A percentile compares a stretch with the other conserved stretches of the same genome.
Evolutionary conservation across 92 coral and sea anemone species (phyloP).

Genomic region (Porites divaricata): DNA sequence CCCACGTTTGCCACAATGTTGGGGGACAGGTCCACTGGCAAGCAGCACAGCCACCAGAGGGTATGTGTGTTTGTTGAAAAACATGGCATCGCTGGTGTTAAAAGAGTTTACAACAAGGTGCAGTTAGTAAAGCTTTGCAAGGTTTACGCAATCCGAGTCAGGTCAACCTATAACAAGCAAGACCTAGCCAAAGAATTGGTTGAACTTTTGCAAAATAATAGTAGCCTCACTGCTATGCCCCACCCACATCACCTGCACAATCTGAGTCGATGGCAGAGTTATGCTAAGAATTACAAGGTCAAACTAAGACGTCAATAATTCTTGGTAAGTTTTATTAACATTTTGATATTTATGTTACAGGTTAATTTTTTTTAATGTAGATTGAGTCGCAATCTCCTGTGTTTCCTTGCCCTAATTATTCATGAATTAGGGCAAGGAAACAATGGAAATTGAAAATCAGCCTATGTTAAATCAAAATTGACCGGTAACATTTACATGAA

Average conservation of each 20-base stretch:
- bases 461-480: too few species aligned
- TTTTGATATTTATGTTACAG: not conserved
- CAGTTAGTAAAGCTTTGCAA: conserved; percentile 40
- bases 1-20: conserved; percentile 12
- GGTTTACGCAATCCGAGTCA: conserved; percentile 34
- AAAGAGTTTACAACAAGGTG: conserved; percentile 39
- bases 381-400: too few species aligned
- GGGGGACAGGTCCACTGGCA: conserved; percentile 26
- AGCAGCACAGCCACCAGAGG: conserved; percentile 38
- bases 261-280: conserved; percentile 12
- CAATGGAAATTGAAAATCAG: too few species aligned
- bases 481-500: too few species aligned
- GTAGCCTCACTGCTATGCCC: not conserved
- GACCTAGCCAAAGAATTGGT: conserved; percentile 20
- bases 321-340: not conserved
- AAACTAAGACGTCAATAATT: not conserved
- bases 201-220: not conserved
- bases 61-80: conserved; percentile 31
- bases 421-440: too few species aligned
- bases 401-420: too few species aligned
- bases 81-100: conserved; percentile 41
- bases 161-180: conserved; percentile 44
- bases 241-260: conserved; percentile 13
- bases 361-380: not conserved
- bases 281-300: not conserved